Base-by-base conservation (phyloP, 2,113 vertebrate genomes). In the Mobula birostris region DNA sequence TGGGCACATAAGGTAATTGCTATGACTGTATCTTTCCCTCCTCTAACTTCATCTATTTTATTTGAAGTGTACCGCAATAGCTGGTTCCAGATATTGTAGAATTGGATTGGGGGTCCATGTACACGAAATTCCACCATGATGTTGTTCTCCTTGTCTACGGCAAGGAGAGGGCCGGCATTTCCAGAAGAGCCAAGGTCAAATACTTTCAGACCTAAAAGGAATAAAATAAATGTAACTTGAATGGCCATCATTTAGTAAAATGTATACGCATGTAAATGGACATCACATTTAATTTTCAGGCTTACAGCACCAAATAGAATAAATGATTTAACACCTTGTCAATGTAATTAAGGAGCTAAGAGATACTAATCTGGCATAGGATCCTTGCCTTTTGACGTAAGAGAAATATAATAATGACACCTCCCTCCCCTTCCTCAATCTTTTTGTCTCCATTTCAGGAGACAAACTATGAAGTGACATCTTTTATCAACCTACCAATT, bases 31-130 rank as follows among this genome's bases (percentile, higher is more conserved):
- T 98, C 97, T 70, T 97, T 97, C 6, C 98, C 99, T 1, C 98
- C 99, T 2, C 97, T 96, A 0, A 99, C 98, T 85, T 97, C 96
- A 3, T 98, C 96, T 95, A 99, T 96, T 95, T 99, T 98, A 0
- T 99, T 99, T 1, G 98, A 97, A 85, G 99, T 95, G 94, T 99
- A 99, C 83, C 94, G 98, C 95, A 99, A 95, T 94, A 99, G 98
- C 0, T 95, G 98, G 95, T 97, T 97, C 40, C 97, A 97, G 94
- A 99, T 98, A 0, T 97, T 97, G 0, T 98, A 97, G 96, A 99
- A 99, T 95, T 98, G 98, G 95, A 99, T 99, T 48, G 99, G 99
- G 0, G 98, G 98, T 0, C 98, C 98, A 0, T 99, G 99, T 94
- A 98, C 99, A 95, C 97, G 98, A 95, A 98, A 99, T 94, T 96